phyloP scores from a whole-genome alignment of 2,797 vertebrate species.

The Lepus oiostolus region DNA sequence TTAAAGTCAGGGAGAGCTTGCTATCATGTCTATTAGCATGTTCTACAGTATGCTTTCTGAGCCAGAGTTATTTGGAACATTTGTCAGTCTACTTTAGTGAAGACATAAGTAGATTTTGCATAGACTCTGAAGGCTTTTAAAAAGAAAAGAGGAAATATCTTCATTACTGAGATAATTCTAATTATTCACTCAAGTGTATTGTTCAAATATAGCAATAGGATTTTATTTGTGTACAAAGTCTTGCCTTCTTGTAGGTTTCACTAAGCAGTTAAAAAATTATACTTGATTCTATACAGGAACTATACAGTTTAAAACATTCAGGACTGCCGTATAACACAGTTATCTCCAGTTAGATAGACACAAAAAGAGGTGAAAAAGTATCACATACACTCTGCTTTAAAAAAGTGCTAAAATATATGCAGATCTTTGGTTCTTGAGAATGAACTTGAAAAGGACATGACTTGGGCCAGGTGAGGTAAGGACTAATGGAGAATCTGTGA shows the following conservation, averaged over 20 bases:
- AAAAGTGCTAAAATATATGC: neutral
- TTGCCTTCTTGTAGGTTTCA: neutral
- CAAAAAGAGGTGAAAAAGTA: neutral
- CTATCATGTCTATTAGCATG: neutral
- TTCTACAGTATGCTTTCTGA: neutral
- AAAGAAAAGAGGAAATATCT: neutral
- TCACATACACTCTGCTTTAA: neutral
- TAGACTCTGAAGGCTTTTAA: neutral
- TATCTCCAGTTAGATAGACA: neutral
- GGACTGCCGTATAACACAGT: neutral
- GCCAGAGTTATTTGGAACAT: neutral
- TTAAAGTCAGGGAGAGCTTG: neutral
- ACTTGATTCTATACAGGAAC: neutral
- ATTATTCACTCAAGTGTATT: neutral
- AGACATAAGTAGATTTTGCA: neutral
- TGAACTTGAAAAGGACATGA: neutral
- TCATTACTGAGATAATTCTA: neutral
- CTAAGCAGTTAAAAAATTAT: constrained; percentile 1
- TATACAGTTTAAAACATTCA: neutral
- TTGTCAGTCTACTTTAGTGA: neutral
- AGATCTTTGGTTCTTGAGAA: neutral
- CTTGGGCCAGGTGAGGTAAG: neutral
- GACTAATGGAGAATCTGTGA: neutral
- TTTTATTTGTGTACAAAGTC: constrained; percentile 1
- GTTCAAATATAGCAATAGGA: neutral